These are phyloP conservation scores for Drosophila tani DNA, from an alignment of 1,140 invertebrate species.

Conservation along the genomic window DNA sequence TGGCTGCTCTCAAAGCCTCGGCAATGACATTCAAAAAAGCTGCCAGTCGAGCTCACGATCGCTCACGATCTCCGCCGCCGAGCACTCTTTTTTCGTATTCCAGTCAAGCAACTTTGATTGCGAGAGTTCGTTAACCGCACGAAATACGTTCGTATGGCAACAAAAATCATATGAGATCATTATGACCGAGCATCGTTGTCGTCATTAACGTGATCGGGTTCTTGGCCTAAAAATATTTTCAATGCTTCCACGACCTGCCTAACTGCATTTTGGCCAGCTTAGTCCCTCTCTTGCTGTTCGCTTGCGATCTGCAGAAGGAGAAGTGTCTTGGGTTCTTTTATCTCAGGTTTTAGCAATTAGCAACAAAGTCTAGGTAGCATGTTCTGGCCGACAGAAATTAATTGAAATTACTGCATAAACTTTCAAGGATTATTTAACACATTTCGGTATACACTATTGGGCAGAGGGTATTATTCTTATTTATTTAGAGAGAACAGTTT, in stretches of 20 bases:
- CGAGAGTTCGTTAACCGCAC: slow-evolving; percentile 82
- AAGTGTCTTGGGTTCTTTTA: not conserved
- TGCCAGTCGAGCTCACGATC: slow-evolving; percentile 64
- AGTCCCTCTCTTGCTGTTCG: slow-evolving; percentile 8
- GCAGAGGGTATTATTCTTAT: not conserved
- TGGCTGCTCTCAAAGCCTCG: slow-evolving; percentile 32
- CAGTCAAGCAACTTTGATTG: slow-evolving; percentile 80
- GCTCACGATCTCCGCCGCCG: slow-evolving; percentile 13
- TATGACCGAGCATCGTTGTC: slow-evolving; percentile 37
- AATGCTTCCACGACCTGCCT: slow-evolving; percentile 68
- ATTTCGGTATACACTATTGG: not conserved
- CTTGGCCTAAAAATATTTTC: slow-evolving; percentile 74
- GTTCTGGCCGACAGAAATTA: slow-evolving; percentile 18
- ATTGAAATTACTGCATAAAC: slow-evolving; percentile 17
- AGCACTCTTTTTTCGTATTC: slow-evolving; percentile 57
- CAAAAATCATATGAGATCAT: slow-evolving; percentile 47
- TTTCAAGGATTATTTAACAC: not conserved
- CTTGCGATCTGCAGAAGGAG: slow-evolving; percentile 4
- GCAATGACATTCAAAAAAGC: slow-evolving; percentile 82
- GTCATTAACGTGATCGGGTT: slow-evolving; percentile 50
- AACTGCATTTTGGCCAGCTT: slow-evolving; percentile 71
- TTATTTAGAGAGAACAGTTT: no score
- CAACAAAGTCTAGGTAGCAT: not conserved
- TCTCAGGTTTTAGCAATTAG: slow-evolving; percentile 32
- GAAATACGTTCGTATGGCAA: slow-evolving; percentile 39